Evolutionary conservation across 1,140 invertebrate genomes (phyloP), one percentile per base, ranked within the genome.

Genomic region (Kradibia gibbosae): DNA sequence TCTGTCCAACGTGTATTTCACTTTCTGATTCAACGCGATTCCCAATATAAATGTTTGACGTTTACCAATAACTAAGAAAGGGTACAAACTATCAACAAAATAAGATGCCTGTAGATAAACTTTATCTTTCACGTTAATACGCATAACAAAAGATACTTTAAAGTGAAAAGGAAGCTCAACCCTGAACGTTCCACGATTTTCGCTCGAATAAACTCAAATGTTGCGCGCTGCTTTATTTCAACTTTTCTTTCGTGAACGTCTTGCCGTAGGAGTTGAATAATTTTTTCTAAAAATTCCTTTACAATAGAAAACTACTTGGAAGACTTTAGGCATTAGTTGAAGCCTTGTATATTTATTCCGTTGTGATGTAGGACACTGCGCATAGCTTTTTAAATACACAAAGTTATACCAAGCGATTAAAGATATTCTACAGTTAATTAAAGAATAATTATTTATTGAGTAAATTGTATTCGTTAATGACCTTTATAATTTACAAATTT

Each of bases 341-440:
- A 77, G n/a, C 20, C 7, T 78, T 50, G 57, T 48, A 28, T 57
- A 57, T 31, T 75, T 34, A 15, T 34, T n/a, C 20, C 3, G n/a
- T 10, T 36, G 5, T n/a, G 39, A n/a, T 36, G 34, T 72, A 71
- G 57, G 67, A 72, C 50, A 57, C 31, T 79, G 50, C 31, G 60
- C 65, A 42, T 78, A 55, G 67, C 67, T 48, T 53, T 79, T 57
- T 72, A 71, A 42, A 31, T 20, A 55, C 13, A 39, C 57, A 39
- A 77, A n/a, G 48, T 22, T 36, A 78, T 55, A 17, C 31, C 62
- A 50, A 3, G 17, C 17, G 31, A 17, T 42, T 22, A 70, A 36
- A 39, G 42, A n/a, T 53, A 36, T 71, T n/a, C 60, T 55, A 42
- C 31, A 71, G 55, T 71, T 71, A n/a, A n/a, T n/a, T n/a, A n/a